phyloP scores from a whole-genome alignment of 2,797 vertebrate species.

The Pantherophis vulpinus region DNA sequence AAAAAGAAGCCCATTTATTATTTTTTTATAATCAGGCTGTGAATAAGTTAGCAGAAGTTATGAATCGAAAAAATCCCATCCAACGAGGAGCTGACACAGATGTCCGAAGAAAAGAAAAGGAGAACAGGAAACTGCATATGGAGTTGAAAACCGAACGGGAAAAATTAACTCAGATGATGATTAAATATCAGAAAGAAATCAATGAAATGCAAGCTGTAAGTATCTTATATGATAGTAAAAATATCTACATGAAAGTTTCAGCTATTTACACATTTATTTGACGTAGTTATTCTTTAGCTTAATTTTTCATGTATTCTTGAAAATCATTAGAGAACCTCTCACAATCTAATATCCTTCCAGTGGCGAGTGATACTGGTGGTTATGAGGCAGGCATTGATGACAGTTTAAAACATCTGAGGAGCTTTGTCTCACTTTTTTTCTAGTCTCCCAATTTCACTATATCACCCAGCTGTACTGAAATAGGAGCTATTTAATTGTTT shows the following conservation, averaged over 20 bases:
- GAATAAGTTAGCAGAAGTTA: slow-evolving; percentile 97
- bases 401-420: not conserved
- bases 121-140: slow-evolving; percentile 95
- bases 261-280: not conserved
- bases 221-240: slow-evolving; percentile 11
- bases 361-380: not conserved
- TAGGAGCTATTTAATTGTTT: not conserved
- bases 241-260: not conserved
- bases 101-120: slow-evolving; percentile 94
- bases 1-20: not conserved
- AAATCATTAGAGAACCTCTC: not conserved
- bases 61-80: slow-evolving; percentile 93
- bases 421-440: not conserved
- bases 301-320: not conserved
- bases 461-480: not conserved
- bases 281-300: not conserved
- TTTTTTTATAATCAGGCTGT: slow-evolving; percentile 80
- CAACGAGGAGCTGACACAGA: slow-evolving; percentile 95
- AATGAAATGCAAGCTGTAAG: slow-evolving; percentile 97
- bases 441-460: not conserved
- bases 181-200: slow-evolving; percentile 97
- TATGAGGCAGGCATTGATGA: not conserved
- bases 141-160: slow-evolving; percentile 95
- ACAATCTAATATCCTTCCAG: not conserved
- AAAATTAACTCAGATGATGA: slow-evolving; percentile 93